Evolutionary conservation across 2,797 vertebrate genomes (phyloP), one percentile per base, ranked within the genome.

Genomic region (Acridotheres tristis): DNA sequence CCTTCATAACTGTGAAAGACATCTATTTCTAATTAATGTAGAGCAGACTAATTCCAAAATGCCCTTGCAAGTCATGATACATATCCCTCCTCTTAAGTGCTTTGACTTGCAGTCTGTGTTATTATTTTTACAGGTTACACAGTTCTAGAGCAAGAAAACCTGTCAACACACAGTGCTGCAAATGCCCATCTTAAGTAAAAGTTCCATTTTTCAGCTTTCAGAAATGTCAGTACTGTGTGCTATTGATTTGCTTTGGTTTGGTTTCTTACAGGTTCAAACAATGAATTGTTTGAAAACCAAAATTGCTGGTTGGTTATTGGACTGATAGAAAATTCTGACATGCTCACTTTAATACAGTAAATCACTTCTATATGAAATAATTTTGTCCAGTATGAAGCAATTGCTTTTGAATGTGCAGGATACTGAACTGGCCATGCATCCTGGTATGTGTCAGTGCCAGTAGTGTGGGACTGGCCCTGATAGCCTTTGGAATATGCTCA

Each of bases 221-320:
- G 53, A 93, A 93, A 22, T 78, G 36, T 72, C 85, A 71, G 27
- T 47, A 21, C 82, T 80, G 26, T 32, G 40, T 78, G 62, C 61
- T 74, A 2, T 86, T 82, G 38, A 38, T 40, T 40, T 40, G 40
- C 40, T 92, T 89, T 91, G 38, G 9, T 84, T 84, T 96, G 55
- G 32, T 91, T 71, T 95, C 63, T 71, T 72, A 30, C 9, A 54
- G 38, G 19, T 82, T 53, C 29, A 53, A 53, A 53, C 51, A 91
- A 69, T 83, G 36, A 59, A 51, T 93, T 85, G 85, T 50, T 96
- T 81, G 84, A 80, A 75, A 95, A 68, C 43, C 25, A n/a, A 81
- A 90, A 59, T 75, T 84, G 23, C 21, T 68, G 11, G 9, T 30
- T 68, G 11, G 8, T 29, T 77, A 17, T 86, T 76, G 59, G 34